Conservation (phyloP, 2,888 invertebrate species). For the Ypsolopha sequella region DNA sequence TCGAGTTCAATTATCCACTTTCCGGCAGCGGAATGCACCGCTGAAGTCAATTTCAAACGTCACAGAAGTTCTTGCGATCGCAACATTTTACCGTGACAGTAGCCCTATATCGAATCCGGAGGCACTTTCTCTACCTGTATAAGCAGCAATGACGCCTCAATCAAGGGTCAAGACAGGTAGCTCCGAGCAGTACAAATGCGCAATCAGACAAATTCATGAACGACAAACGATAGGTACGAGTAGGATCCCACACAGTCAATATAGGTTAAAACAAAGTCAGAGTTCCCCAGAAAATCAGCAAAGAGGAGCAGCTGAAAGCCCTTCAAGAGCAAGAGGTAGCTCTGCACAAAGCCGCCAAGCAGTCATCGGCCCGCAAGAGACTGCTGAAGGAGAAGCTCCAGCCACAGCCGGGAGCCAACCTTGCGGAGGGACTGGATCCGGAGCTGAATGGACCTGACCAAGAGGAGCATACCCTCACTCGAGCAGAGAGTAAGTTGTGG, state of each 20-base stretch:
- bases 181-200: neutral
- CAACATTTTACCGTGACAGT: no score
- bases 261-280: neutral
- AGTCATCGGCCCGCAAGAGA: slow-evolving; percentile 70
- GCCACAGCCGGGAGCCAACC: slow-evolving; percentile 48
- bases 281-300: slow-evolving; percentile 32
- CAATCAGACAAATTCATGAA: neutral
- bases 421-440: slow-evolving; percentile 41
- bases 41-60: no score
- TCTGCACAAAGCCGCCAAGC: slow-evolving; percentile 62
- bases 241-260: neutral
- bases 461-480: slow-evolving; percentile 45
- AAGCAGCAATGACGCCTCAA: no score
- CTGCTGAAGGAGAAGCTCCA: slow-evolving; percentile 50
- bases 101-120: no score
- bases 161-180: no score
- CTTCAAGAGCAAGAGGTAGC: slow-evolving; percentile 67
- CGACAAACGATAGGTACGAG: neutral
- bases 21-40: no score
- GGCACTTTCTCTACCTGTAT: no score
- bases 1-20: no score
- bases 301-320: slow-evolving; percentile 41
- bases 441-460: slow-evolving; percentile 68
- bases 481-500: slow-evolving; percentile 41
- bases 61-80: no score